Percentiles rank a stretch among this genome's conserved stretches.
These are phyloP conservation scores for Microdon myrmicae DNA, from an alignment of 2,888 invertebrate genomes.

Conservation along the genomic window DNA sequence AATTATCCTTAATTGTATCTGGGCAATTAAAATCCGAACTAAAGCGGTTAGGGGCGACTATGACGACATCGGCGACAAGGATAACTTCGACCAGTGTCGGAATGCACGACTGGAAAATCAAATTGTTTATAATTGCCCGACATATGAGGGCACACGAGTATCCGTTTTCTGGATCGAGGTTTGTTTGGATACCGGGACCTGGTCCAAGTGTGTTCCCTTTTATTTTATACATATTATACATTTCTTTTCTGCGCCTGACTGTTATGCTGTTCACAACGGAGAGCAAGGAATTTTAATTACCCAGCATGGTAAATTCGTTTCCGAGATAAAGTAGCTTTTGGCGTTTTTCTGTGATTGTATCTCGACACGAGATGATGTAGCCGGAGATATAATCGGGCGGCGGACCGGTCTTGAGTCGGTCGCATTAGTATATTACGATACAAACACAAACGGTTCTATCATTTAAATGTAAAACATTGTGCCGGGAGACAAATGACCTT, in stretches of 20 bases:
- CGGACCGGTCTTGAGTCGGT: background rate
- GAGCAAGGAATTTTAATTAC: slow-evolving; percentile 51
- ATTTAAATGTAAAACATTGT: slow-evolving; percentile 52
- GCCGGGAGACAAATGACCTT: slow-evolving; percentile 39
- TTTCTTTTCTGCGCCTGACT: background rate
- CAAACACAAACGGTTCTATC: slow-evolving; percentile 47
- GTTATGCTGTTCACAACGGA: slow-evolving; percentile 26
- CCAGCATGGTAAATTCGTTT: slow-evolving; percentile 44
- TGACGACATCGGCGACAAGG: slow-evolving; percentile 1
- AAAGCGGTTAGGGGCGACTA: slow-evolving; percentile 39
- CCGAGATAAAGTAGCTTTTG: slow-evolving; percentile 36
- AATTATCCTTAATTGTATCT: slow-evolving; percentile 52
- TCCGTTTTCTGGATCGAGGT: slow-evolving; percentile 1
- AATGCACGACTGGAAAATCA: slow-evolving; percentile 42
- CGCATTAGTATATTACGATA: slow-evolving; percentile 39
- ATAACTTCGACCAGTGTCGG: slow-evolving; percentile 24
- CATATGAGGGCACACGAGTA: slow-evolving; percentile 14
- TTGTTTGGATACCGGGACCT: slow-evolving; percentile 16
- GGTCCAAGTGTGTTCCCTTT: slow-evolving; percentile 10
- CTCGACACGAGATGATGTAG: slow-evolving; percentile 50
- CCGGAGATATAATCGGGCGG: slow-evolving; percentile 22
- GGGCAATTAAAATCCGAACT: slow-evolving; percentile 47
- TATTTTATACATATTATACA: too few species aligned
- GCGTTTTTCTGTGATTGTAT: slow-evolving; percentile 52
- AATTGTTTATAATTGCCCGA: slow-evolving; percentile 50